Percentiles rank a stretch among this genome's conserved stretches.
Conservation (phyloP, 2,888 invertebrate genomes). For the Andrena chrysosceles region DNA sequence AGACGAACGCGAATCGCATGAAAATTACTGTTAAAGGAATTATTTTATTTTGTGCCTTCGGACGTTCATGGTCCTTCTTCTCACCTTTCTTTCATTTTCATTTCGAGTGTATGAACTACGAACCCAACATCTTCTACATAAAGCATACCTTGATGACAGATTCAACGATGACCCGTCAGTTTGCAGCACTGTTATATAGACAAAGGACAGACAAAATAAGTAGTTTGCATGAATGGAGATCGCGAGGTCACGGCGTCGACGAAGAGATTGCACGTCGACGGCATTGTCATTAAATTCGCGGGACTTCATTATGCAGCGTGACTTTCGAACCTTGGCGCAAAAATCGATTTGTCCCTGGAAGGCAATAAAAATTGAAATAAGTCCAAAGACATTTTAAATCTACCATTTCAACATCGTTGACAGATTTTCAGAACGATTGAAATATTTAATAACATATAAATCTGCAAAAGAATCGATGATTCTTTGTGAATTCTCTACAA, state of each 20-base stretch:
- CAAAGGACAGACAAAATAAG: slow-evolving; percentile 8
- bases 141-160: not conserved
- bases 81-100: too few species aligned
- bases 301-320: slow-evolving; percentile 28
- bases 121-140: too few species aligned
- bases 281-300: slow-evolving; percentile 25
- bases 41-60: not conserved
- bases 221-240: slow-evolving; percentile 17
- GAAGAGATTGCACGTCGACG: not conserved
- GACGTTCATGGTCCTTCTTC: not conserved
- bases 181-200: slow-evolving; percentile 21
- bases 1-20: not conserved
- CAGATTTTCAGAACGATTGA: not conserved
- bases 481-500: too few species aligned
- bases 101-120: too few species aligned
- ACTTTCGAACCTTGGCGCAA: slow-evolving; percentile 28
- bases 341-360: slow-evolving; percentile 25
- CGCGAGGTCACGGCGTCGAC: slow-evolving; percentile 21
- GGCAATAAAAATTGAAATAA: not conserved
- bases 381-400: not conserved
- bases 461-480: too few species aligned
- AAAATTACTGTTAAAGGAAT: not conserved
- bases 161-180: not conserved
- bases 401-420: not conserved
- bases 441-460: not conserved